Evolutionary conservation across 92 coral and sea anemone species (phyloP), one percentile per base, ranked within the genome.

Genomic region (Epizoanthus fatuus): DNA sequence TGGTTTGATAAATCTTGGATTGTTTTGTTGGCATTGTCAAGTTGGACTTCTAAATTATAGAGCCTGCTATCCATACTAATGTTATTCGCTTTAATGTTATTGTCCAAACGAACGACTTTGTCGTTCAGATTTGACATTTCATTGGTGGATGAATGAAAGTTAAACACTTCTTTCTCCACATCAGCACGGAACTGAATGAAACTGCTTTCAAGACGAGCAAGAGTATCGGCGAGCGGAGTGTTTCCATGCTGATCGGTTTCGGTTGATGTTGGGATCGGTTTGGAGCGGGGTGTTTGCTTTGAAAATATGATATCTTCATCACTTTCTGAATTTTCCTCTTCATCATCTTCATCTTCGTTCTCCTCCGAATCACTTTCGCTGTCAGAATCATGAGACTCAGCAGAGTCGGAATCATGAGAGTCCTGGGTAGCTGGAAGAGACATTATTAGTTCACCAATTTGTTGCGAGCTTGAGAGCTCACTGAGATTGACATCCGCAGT

Each of bases 21-120:
- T 17, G 64, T 75, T 22, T 76, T 86, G 79, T 75, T 77, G 12
- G 82, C 71, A 55, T 63, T 49, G 11, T 51, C 78, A 53, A 59
- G 40, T 19, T 75, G 74, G 47, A 56, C 45, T 84, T 84, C 88
- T 73, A 55, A 62, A 39, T 84, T 76, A 72, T n/a, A 63, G 49
- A 84, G 52, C 32, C 70, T 84, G 70, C 73, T 79, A 73, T 84
- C 81, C 38, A 84, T 39, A 69, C 81, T 51, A 9, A 32, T 79
- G 56, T 25, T 73, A 62, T 73, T 60, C 55, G 88, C 88, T 84
- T 84, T 84, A 68, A 60, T 44, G 72, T 72, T 73, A 75, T 84
- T 84, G 68, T 73, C 88, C 29, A 84, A 74, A 62, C 81, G 88
- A 25, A 84, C 81, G 55, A 74, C 79, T 74, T 74, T 74, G 79